Evolutionary conservation across 1,140 invertebrate genomes (phyloP).

Genomic region (Neuroterus valhalla): DNA sequence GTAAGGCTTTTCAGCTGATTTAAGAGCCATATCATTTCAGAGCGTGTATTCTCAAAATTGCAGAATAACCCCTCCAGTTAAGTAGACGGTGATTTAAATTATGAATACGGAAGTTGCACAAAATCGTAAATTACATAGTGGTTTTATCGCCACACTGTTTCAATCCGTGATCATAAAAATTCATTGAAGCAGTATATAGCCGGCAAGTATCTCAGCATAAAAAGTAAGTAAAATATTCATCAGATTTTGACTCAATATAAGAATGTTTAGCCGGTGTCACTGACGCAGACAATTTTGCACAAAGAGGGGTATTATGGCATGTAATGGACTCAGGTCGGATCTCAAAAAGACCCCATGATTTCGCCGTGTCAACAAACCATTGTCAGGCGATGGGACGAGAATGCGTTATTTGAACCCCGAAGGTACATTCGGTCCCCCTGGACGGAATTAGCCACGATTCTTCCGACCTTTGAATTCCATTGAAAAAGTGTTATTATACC

Average conservation of each 20-base stretch:
- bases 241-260: not conserved
- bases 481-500: not conserved
- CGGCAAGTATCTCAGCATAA: too few species aligned
- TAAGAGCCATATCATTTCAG: too few species aligned
- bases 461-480: not conserved
- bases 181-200: too few species aligned
- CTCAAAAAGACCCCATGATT: slow-evolving; percentile 14
- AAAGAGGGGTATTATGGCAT: not conserved
- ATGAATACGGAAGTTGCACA: too few species aligned
- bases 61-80: too few species aligned
- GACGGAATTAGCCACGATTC: slow-evolving; percentile 15
- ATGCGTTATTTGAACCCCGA: not conserved
- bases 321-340: not conserved
- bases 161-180: too few species aligned
- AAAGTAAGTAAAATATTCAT: not conserved
- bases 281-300: not conserved
- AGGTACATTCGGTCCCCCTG: not conserved
- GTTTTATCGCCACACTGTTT: too few species aligned
- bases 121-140: too few species aligned
- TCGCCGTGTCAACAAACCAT: slow-evolving; percentile 1
- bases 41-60: too few species aligned
- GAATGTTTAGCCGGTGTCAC: slow-evolving; percentile 10
- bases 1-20: too few species aligned
- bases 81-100: too few species aligned
- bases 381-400: slow-evolving; percentile 11